A percentile compares a stretch with the other conserved stretches of the same genome.
These are phyloP conservation scores for Cynopterus sphinx DNA, from an alignment of 2,797 vertebrate species.

Conservation along the genomic window DNA sequence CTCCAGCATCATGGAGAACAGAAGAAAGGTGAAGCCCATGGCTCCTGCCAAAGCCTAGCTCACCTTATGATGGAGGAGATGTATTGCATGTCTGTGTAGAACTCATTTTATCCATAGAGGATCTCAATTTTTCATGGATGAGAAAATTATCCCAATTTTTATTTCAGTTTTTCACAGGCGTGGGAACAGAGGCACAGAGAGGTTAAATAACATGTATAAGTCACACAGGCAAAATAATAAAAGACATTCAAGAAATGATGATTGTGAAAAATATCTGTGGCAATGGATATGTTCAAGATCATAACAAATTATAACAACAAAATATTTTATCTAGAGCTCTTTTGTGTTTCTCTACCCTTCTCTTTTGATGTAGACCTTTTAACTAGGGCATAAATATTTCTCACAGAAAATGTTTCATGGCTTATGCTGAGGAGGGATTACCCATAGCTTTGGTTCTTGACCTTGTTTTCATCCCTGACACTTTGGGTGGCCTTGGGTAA, in stretches of 20 bases:
- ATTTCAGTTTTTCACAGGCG: neutral
- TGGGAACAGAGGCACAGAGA: neutral
- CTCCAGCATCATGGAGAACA: neutral
- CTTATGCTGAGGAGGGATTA: neutral
- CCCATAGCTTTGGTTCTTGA: constrained; percentile 40
- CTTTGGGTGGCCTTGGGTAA: constrained; percentile 69
- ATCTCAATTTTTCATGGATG: neutral
- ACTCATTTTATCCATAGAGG: neutral
- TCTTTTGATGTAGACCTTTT: neutral
- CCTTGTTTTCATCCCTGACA: constrained; percentile 55
- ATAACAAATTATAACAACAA: neutral
- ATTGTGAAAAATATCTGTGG: neutral
- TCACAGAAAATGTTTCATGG: neutral
- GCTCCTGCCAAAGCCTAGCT: neutral
- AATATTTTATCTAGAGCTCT: neutral
- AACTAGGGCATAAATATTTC: neutral
- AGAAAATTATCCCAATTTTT: neutral
- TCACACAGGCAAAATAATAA: neutral
- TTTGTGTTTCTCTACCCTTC: neutral
- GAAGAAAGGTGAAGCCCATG: rapidly evolving
- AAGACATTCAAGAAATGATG: neutral
- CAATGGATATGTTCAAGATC: neutral
- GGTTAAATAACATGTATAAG: neutral
- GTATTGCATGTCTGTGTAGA: neutral
- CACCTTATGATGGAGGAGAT: neutral